A percentile compares a stretch with the other conserved stretches of the same genome.
phyloP scores from a whole-genome alignment of 2,113 vertebrate genomes.

The Nycticebus coucang region DNA sequence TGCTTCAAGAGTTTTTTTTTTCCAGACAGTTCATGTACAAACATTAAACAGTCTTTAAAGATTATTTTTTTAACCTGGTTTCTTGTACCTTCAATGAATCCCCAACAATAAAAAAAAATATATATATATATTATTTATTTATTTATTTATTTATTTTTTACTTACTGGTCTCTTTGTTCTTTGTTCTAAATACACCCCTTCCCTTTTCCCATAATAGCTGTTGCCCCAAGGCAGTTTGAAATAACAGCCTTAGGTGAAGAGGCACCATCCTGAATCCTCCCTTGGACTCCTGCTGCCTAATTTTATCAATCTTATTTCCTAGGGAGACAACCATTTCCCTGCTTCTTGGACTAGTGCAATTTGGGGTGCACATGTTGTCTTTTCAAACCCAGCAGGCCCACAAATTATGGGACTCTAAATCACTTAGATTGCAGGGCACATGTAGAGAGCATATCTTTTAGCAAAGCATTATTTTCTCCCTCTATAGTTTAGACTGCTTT shows the following conservation, averaged over 20 bases:
- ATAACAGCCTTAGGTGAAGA: slow-evolving; percentile 57
- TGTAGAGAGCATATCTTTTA: slow-evolving; percentile 41
- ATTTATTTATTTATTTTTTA: not conserved
- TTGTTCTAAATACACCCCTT: not conserved
- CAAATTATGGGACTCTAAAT: slow-evolving; percentile 70
- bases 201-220: not conserved
- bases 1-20: not conserved
- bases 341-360: slow-evolving; percentile 57
- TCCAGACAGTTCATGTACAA: not conserved
- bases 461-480: slow-evolving; percentile 54
- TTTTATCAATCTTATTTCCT: slow-evolving; percentile 61
- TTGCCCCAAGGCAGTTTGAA: slow-evolving; percentile 36
- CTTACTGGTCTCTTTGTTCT: slow-evolving; percentile 2
- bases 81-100: too few relatives aligned
- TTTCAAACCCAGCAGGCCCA: slow-evolving; percentile 68
- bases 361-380: slow-evolving; percentile 57
- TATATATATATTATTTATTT: not conserved
- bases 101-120: too few relatives aligned
- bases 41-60: not conserved
- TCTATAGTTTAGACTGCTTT: slow-evolving; percentile 21
- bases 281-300: slow-evolving; percentile 24
- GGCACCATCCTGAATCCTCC: not conserved
- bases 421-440: slow-evolving; percentile 66
- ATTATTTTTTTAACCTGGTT: not conserved
- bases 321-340: slow-evolving; percentile 42